phyloP scores from a whole-genome alignment of 1,140 invertebrate genomes.

The Drosophila tristis region DNA sequence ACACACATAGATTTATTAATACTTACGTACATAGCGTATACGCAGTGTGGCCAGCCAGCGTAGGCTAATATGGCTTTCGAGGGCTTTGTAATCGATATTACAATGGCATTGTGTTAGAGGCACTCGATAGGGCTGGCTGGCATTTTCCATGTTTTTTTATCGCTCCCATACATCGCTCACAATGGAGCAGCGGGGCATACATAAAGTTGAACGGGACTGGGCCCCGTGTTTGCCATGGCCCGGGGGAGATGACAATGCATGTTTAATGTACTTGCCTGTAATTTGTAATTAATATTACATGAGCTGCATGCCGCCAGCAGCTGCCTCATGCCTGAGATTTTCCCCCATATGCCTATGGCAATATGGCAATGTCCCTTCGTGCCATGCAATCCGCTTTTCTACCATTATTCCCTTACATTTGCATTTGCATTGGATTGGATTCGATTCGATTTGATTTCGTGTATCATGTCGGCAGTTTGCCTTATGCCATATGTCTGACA shows the following conservation, averaged over 20 bases:
- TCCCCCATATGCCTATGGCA: slow-evolving; percentile 19
- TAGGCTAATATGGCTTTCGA: slow-evolving; percentile 53
- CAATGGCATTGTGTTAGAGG: slow-evolving; percentile 70
- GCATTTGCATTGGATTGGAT: slow-evolving; percentile 17
- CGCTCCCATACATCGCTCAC: slow-evolving; percentile 51
- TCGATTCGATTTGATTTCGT: slow-evolving; percentile 29
- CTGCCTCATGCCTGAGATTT: slow-evolving; percentile 31
- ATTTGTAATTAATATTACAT: slow-evolving; percentile 54
- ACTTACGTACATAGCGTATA: slow-evolving; percentile 45
- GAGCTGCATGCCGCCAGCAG: slow-evolving; percentile 23
- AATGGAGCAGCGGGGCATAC: slow-evolving; percentile 34
- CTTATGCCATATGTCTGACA: slow-evolving; percentile 41
- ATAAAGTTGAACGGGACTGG: slow-evolving; percentile 13
- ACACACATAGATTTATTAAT: slow-evolving; percentile 42
- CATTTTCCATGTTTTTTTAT: slow-evolving; percentile 52
- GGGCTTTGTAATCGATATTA: slow-evolving; percentile 79
- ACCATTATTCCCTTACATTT: slow-evolving; percentile 8
- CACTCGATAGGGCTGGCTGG: slow-evolving; percentile 31
- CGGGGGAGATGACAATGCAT: slow-evolving; percentile 52
- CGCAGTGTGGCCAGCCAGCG: slow-evolving; percentile 40
- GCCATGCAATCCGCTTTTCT: slow-evolving; percentile 26
- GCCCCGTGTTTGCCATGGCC: slow-evolving; percentile 35
- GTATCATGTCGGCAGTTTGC: slow-evolving; percentile 47
- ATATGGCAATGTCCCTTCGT: no score
- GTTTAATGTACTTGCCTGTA: slow-evolving; percentile 45